Percentiles rank a stretch among this genome's conserved stretches.
Conservation (phyloP, 2,888 invertebrate genomes). For the Ceraclea dissimilis region DNA sequence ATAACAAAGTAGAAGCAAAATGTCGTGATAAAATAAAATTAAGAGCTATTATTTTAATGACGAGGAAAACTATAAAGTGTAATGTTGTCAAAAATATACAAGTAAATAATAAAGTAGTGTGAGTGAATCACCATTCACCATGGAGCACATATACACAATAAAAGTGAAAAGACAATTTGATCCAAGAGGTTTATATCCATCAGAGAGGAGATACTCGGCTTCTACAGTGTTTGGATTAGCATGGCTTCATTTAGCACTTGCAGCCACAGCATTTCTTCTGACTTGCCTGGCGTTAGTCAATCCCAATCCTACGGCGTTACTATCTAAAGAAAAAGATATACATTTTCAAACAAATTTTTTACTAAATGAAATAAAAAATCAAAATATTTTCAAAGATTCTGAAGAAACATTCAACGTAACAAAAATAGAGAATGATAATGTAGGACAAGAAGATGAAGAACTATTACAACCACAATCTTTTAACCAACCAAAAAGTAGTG, state of each 20-base stretch:
- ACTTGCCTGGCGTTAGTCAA: slow-evolving; percentile 46
- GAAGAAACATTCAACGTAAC: background rate
- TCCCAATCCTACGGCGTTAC: slow-evolving; percentile 27
- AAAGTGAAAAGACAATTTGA: slow-evolving; percentile 57
- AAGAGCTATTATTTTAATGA: too few species aligned
- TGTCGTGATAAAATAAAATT: too few species aligned
- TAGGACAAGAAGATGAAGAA: background rate
- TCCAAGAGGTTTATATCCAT: slow-evolving; percentile 53
- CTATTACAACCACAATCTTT: background rate
- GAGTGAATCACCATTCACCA: slow-evolving; percentile 28
- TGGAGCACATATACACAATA: slow-evolving; percentile 63
- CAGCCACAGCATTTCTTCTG: slow-evolving; percentile 49
- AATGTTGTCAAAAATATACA: too few species aligned
- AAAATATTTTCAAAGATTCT: background rate
- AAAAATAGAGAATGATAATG: background rate
- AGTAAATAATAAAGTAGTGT: too few species aligned
- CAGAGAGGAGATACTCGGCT: slow-evolving; percentile 59
- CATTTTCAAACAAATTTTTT: slow-evolving; percentile 6
- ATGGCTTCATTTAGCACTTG: slow-evolving; percentile 55
- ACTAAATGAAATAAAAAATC: slow-evolving; percentile 10
- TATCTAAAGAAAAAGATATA: background rate
- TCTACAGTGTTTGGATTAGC: slow-evolving; percentile 59
- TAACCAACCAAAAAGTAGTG: background rate
- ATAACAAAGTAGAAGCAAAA: too few species aligned
- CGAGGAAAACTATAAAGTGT: too few species aligned